Base-by-base conservation (phyloP, 2,888 invertebrate species). In the Pheosia gnoma region DNA sequence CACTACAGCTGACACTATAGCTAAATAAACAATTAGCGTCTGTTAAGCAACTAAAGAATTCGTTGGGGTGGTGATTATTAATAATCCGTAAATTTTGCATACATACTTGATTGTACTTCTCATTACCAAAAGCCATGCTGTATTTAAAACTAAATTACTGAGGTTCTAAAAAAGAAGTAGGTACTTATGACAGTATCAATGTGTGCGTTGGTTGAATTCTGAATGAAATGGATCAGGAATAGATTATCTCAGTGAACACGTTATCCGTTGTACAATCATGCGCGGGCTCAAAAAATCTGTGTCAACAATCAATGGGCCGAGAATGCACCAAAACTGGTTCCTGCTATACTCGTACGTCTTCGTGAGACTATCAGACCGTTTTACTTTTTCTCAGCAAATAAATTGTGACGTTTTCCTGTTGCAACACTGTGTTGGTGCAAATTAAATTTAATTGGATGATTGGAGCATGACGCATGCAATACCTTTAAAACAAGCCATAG, bases 281-380 rank as follows among this genome's bases (percentile, higher is more conserved):
- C 57, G 51, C 53, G 53, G 51, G 56, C 51, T 60, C 52, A 43
- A 59, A 66, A 75, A 71, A 75, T 61, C 66, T 84, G 71, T 84
- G 84, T 82, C 82, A 84, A 77, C 78, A 75, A 67, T 74, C 74
- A 78, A 78, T 71, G 77, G 69, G 71, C 63, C 72, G 65, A 70
- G 77, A 80, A 78, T 78, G 77, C 67, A 73, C 70, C 66, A 66
- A 80, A 83, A 83, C 83, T 67, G 81, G 84, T 85, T 84, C 75
- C 65, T 65, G 25, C 75, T 72, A 62, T 75, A 61, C 62, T 54
- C 60, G 65, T 37, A 53, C 53, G 65, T 69, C 73, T 71, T 67
- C 75, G 67, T 72, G 75, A 65, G 82, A 77, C 75, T 68, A 67
- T 66, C 65, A 62, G 63, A 37, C 65, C 61, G 45, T 68, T 71